Evolutionary conservation across 1,140 invertebrate genomes (phyloP).

Genomic region (Cydia fagiglandana): DNA sequence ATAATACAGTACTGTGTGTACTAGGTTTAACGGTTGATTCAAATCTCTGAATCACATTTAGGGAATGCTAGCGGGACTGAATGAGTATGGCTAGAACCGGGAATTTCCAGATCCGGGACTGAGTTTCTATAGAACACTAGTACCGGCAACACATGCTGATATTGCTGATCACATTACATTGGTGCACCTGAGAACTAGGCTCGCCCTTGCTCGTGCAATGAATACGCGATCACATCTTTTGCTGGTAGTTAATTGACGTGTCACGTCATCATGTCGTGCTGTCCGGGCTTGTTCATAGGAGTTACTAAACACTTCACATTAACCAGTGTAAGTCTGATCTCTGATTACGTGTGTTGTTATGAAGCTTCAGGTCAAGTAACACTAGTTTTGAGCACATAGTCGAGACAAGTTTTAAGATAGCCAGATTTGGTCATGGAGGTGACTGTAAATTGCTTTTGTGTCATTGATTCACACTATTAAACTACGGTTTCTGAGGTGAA

Average conservation of each 20-base stretch:
- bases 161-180: not conserved
- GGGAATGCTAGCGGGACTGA: too few species aligned
- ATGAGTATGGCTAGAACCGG: too few species aligned
- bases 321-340: not conserved
- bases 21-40: too few species aligned
- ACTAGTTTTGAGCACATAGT: not conserved
- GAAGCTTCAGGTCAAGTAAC: not conserved
- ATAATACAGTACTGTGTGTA: too few species aligned
- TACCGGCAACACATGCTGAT: too few species aligned
- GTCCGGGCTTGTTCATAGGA: not conserved
- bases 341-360: not conserved
- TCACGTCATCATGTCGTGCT: slow-evolving; percentile 41
- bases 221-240: slow-evolving; percentile 3
- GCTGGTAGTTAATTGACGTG: slow-evolving; percentile 44
- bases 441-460: not conserved
- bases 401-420: not conserved
- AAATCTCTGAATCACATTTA: too few species aligned
- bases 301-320: not conserved
- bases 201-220: not conserved
- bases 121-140: too few species aligned
- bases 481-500: not conserved
- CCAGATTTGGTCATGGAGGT: not conserved
- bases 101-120: too few species aligned
- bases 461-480: slow-evolving; percentile 1
- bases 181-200: not conserved